Conservation (phyloP, 2,888 invertebrate genomes). For the Cephus pygmeus region DNA sequence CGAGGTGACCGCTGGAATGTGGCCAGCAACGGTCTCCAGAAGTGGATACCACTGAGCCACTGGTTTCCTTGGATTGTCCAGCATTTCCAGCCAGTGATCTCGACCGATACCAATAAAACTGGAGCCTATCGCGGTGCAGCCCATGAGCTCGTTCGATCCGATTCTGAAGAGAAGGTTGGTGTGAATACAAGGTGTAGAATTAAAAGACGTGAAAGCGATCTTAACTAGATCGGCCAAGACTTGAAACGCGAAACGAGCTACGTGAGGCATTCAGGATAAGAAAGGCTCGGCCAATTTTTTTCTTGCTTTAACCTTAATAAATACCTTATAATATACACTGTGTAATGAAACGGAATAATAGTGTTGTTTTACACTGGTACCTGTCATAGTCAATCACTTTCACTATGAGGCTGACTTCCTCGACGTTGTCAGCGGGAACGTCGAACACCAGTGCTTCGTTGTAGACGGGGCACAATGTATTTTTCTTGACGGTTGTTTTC, state of each 20-base stretch:
- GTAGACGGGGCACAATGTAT: slow-evolving; percentile 88
- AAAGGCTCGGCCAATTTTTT: not conserved
- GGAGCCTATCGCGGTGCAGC: slow-evolving; percentile 84
- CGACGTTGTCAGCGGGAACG: slow-evolving; percentile 83
- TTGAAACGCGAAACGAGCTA: not conserved
- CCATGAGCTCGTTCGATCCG: slow-evolving; percentile 87
- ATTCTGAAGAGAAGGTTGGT: slow-evolving; percentile 71
- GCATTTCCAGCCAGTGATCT: slow-evolving; percentile 88
- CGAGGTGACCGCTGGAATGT: slow-evolving; percentile 69
- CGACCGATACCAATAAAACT: slow-evolving; percentile 80
- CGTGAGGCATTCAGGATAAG: not conserved
- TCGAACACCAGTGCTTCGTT: slow-evolving; percentile 96
- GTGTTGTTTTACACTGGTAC: slow-evolving; percentile 63
- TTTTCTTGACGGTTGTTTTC: slow-evolving; percentile 90
- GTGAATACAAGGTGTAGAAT: not conserved
- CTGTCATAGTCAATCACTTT: slow-evolving; percentile 92
- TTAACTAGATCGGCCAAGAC: not conserved
- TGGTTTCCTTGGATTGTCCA: slow-evolving; percentile 84
- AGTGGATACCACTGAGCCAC: slow-evolving; percentile 88
- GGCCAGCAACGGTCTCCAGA: slow-evolving; percentile 76
- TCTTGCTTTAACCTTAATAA: not conserved
- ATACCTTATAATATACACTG: not conserved
- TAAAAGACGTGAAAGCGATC: not conserved
- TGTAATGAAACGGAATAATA: not conserved
- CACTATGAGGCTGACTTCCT: slow-evolving; percentile 83